Evolutionary conservation across 1,140 invertebrate genomes (phyloP), one percentile per base, ranked within the genome.

Genomic region (Pseudomyrmex sp.): DNA sequence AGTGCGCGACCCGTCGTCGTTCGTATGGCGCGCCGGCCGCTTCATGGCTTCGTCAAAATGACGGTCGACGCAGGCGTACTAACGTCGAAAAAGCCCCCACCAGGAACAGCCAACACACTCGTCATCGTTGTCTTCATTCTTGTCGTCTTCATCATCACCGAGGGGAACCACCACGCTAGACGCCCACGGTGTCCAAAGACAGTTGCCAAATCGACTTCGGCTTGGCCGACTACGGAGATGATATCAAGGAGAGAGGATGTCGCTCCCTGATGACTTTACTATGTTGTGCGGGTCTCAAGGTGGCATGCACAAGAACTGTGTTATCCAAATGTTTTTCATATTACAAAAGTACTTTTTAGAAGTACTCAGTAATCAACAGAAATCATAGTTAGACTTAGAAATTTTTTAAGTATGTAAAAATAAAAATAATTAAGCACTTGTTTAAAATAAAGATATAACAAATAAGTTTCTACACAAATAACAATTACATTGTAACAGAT

Each of bases 1-100:
- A 94, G 93, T 94, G 93, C 93, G 91, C 92, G 91, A 93, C 91
- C 84, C 91, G 93, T 93, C 93, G 93, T 94, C 93, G 93, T 94
- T 94, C 93, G 94, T 94, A 92, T 94, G 93, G 89, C 92, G 91
- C 91, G 91, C 91, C 92, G 91, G 91, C 92, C 70, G 90, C 88
- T 91, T 88, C 90, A 92, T 91, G 91, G 90, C 91, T 83, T 92
- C 89, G 91, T 94, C 91, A 92, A 93, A 93, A 93, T 89, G 65
- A 89, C 77, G 80, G 50, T 72, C 54, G 44, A 85, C 94, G 93
- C 91, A 91, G 87, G 92, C 92, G 92, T 76, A 68, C 66, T 92
- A 79, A 90, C 91, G 91, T 88, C 58, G 9, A 35, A 35, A 35
- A 35, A 35, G 26, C 56, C 69, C 85, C 88, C 85, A 84, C 88